A percentile compares a stretch with the other conserved stretches of the same genome.
Evolutionary conservation across 37 sponge, comb jelly and placozoan species (phyloP).

Genomic region (Diacarnus erythraeanus): DNA sequence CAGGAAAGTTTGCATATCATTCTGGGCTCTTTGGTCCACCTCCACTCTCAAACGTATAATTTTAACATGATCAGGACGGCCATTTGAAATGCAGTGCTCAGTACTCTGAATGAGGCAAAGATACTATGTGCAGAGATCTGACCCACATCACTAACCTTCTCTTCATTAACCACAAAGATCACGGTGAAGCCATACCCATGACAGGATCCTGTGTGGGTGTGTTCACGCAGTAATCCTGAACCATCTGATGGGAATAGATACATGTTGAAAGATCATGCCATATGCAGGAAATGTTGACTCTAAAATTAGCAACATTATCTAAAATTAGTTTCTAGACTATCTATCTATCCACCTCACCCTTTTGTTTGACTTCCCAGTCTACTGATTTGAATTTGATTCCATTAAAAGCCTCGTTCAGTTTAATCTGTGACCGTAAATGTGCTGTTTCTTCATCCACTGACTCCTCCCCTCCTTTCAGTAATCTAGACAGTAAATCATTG

Average conservation of each 20-base stretch:
- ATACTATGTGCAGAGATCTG: not conserved
- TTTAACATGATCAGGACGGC: not conserved
- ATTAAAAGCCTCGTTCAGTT: conserved; percentile 33
- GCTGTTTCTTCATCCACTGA: not conserved
- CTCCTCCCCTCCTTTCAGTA: not conserved
- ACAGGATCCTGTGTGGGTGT: conserved; percentile 18
- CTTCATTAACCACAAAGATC: conserved; percentile 22
- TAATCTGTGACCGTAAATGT: conserved; percentile 14
- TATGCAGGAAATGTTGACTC: too few species aligned
- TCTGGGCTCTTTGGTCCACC: conserved; percentile 14
- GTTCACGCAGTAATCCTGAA: conserved; percentile 11
- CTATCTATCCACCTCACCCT: conserved; percentile 25
- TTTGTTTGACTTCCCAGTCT: conserved; percentile 21
- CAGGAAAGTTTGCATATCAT: conserved; percentile 9
- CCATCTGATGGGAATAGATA: too few species aligned
- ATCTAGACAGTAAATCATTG: not conserved
- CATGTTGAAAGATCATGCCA: too few species aligned
- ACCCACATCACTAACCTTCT: conserved; percentile 9
- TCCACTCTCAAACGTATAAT: conserved; percentile 1
- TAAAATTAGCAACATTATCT: too few species aligned
- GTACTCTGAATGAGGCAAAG: not conserved
- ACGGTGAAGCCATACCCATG: conserved; percentile 17
- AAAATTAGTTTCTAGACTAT: too few species aligned
- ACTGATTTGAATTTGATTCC: conserved; percentile 20
- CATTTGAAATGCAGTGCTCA: not conserved